Percentiles rank a stretch among this genome's conserved stretches.
Evolutionary conservation across 1,140 invertebrate species (phyloP).

Genomic region (Drosophila ohnishii): DNA sequence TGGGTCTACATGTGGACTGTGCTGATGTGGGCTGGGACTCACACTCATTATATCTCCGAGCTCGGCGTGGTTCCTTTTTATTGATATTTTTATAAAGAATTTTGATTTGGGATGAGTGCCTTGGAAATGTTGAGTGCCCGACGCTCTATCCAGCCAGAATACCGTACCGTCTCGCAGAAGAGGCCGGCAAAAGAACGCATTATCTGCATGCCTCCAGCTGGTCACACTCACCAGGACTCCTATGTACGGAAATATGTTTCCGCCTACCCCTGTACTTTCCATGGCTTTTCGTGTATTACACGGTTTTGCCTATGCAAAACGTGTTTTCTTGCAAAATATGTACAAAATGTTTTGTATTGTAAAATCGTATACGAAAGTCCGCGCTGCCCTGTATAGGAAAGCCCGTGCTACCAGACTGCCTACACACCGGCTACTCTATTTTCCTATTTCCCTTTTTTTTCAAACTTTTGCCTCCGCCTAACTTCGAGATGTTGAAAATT

Average conservation of each 20-base stretch:
- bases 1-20: slow-evolving; percentile 54
- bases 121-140: slow-evolving; percentile 18
- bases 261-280: background rate
- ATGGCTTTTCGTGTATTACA: too few species aligned
- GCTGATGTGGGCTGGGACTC: slow-evolving; percentile 45
- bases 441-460: background rate
- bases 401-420: background rate
- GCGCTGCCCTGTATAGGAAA: background rate
- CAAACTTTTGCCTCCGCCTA: background rate
- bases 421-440: slow-evolving; percentile 1
- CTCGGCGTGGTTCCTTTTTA: slow-evolving; percentile 23
- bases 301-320: background rate
- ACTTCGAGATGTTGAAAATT: background rate
- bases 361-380: background rate
- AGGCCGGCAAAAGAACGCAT: slow-evolving; percentile 1
- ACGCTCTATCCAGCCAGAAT: background rate
- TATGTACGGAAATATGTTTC: background rate
- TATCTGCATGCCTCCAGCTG: slow-evolving; percentile 1
- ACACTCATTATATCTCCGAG: slow-evolving; percentile 63
- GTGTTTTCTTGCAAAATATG: background rate
- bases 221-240: background rate
- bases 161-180: background rate
- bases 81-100: slow-evolving; percentile 65
- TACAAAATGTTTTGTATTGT: background rate
- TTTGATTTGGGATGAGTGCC: slow-evolving; percentile 48